Percentiles rank a stretch among this genome's conserved stretches.
These are phyloP conservation scores for Erethizon dorsatum DNA, from an alignment of 2,797 vertebrate species.

Conservation along the genomic window DNA sequence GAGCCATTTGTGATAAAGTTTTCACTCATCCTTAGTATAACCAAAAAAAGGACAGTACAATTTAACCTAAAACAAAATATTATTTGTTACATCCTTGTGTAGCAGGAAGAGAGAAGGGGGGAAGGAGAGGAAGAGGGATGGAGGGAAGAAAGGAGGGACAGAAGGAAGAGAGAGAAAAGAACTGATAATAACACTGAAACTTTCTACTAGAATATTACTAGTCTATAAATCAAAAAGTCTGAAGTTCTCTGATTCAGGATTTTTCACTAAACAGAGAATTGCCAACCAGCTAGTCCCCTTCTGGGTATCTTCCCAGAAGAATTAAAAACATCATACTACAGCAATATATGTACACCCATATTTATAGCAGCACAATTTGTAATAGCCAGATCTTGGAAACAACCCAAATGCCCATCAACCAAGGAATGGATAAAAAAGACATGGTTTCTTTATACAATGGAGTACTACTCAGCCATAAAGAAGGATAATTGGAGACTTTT, in stretches of 20 bases:
- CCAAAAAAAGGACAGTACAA: background rate
- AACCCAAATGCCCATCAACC: too few species aligned
- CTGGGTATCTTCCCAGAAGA: too few species aligned
- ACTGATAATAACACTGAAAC: background rate
- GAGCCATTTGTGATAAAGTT: background rate
- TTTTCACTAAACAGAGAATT: constrained; percentile 26
- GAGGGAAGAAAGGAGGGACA: background rate
- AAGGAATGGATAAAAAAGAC: too few species aligned
- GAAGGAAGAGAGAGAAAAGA: background rate
- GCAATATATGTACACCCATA: too few species aligned
- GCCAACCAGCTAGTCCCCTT: background rate
- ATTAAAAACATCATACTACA: too few species aligned
- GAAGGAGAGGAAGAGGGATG: background rate
- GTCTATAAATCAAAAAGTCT: constrained; percentile 53
- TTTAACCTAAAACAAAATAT: constrained; percentile 21
- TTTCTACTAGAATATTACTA: constrained; percentile 48
- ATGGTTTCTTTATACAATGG: too few species aligned
- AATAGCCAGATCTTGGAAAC: too few species aligned
- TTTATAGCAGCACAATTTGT: too few species aligned
- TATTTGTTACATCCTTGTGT: background rate
- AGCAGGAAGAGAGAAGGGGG: background rate
- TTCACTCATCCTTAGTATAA: background rate
- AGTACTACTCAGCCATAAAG: too few species aligned
- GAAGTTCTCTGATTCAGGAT: background rate
- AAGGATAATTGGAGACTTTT: too few species aligned